These are phyloP conservation scores for Aphelenchoides besseyi DNA, from an alignment of 1,140 invertebrate genomes.

Conservation along the genomic window DNA sequence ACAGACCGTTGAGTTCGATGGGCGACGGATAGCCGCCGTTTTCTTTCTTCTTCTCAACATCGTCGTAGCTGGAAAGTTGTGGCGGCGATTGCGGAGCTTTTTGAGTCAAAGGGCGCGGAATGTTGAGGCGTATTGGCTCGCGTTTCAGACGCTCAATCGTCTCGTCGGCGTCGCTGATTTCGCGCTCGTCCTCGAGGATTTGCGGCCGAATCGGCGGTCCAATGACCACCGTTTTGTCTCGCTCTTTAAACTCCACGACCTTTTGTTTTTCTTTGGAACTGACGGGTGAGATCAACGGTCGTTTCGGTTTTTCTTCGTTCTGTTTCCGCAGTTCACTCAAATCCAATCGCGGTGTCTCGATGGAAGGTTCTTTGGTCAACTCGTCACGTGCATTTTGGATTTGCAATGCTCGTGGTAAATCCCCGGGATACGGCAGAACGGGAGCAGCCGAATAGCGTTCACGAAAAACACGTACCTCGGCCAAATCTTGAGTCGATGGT, in stretches of 20 bases:
- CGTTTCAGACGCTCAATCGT: not conserved
- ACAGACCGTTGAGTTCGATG: slow-evolving; percentile 14
- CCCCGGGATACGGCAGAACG: slow-evolving; percentile 1
- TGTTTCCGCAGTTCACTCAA: not conserved
- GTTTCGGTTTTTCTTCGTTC: not conserved
- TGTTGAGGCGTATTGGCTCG: slow-evolving; percentile 6
- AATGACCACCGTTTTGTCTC: not conserved
- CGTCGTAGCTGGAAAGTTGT: not conserved
- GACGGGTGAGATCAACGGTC: slow-evolving; percentile 15
- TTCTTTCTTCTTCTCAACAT: not conserved
- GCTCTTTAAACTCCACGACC: not conserved
- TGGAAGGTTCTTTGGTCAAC: not conserved
- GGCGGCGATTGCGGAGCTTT: not conserved
- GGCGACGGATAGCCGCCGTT: not conserved
- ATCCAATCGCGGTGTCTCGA: not conserved
- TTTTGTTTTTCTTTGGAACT: not conserved
- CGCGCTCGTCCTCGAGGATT: not conserved
- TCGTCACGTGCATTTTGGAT: not conserved
- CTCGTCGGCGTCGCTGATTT: not conserved
- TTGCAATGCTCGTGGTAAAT: not conserved
- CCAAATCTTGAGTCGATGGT: not conserved
- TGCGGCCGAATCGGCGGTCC: not conserved
- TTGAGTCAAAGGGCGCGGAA: not conserved
- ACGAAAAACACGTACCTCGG: slow-evolving; percentile 18
- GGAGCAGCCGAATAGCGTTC: slow-evolving; percentile 13